Evolutionary conservation across 2,888 invertebrate genomes (phyloP), one percentile per base, ranked within the genome.

Genomic region (Tupiocoris notatus): DNA sequence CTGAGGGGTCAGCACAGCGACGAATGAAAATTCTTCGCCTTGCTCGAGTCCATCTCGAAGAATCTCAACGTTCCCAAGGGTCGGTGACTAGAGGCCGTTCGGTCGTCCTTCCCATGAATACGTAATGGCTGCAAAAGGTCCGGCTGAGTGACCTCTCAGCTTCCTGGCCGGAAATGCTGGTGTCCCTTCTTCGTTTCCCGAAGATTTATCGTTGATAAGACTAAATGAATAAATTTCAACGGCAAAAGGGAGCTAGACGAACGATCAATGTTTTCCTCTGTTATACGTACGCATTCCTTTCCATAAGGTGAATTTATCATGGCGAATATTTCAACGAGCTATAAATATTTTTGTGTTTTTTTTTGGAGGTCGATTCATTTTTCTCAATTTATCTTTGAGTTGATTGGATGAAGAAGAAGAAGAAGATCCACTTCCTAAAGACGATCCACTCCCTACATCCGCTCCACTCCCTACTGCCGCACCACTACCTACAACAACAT

Each of bases 151-250:
- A 39, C 39, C 39, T 39, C 39, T 39, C 39, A 39, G 39, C 39
- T 39, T 39, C 39, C 39, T 39, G 39, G 39, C 39, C 39, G 3
- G 39, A 39, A 39, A 39, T 39, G 39, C 39, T 39, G 39, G 9
- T 18, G 18, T 2, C 64, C 25, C 39, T 39, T 39, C 65, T 65
- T 65, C 65, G 39, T 39, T 18, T 17, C 65, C n/a, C 12, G 39
- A 20, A 39, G 65, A 39, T 65, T 65, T 65, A 65, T 65, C 25
- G 65, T 65, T 65, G 39, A 65, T 65, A 20, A 65, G 65, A 39
- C 65, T 18, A 39, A 25, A 65, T 65, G 39, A 65, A 65, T 39
- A 65, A 18, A 39, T 62, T 39, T 39, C 18, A 12, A 39, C 39
- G 25, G 65, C 20, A 25, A 39, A 12, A 39, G 12, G 39, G 3